Percentiles rank a stretch among this genome's conserved stretches.
phyloP scores from a whole-genome alignment of 2,113 vertebrate genomes.

The Otocyon megalotis region DNA sequence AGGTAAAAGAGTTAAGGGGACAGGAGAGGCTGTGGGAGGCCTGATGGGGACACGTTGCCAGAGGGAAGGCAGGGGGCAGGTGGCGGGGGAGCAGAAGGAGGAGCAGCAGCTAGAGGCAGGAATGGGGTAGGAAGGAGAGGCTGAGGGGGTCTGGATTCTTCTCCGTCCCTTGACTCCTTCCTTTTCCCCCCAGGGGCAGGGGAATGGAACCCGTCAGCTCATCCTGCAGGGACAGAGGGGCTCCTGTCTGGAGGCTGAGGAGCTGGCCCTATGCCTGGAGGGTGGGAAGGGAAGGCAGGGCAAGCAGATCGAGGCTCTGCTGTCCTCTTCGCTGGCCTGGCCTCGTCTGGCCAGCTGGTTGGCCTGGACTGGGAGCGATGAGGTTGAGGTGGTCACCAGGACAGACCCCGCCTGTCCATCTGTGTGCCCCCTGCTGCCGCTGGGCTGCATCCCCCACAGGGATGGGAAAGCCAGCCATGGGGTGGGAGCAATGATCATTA shows the following conservation, averaged over 20 bases:
- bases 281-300: not conserved
- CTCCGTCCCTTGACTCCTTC: not conserved
- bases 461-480: not conserved
- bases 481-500: not conserved
- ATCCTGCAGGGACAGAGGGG: constrained; percentile 59
- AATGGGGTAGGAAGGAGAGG: not conserved
- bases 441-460: not conserved
- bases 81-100: not conserved
- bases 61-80: not conserved
- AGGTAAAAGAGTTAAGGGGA: constrained; percentile 63
- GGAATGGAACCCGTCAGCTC: constrained; percentile 36
- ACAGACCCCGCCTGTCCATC: not conserved
- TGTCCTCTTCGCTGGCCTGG: not conserved
- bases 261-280: constrained; percentile 14
- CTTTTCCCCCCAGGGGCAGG: not conserved
- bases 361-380: not conserved
- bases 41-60: not conserved
- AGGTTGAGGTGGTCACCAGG: not conserved
- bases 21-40: not conserved
- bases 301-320: not conserved
- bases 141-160: too few relatives aligned
- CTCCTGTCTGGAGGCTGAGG: constrained; percentile 64
- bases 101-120: not conserved
- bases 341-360: not conserved
- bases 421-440: not conserved